phyloP scores from a whole-genome alignment of 23 tunicate genomes.

The Trididemnum nubilum region DNA sequence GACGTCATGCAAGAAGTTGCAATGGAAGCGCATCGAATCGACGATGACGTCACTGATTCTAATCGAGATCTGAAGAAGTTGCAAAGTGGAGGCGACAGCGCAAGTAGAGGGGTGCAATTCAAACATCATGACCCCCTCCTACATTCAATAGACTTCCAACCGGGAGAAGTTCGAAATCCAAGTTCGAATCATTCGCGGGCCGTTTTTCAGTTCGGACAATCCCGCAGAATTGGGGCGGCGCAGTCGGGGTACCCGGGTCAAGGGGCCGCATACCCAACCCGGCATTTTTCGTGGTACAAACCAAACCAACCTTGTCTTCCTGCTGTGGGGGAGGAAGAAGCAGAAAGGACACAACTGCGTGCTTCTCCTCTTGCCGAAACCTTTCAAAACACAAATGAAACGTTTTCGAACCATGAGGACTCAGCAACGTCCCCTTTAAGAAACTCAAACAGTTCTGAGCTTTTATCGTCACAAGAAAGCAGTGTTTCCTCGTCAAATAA shows the following conservation, averaged over 20 bases:
- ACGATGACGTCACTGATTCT: not conserved
- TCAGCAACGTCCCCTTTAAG: not conserved
- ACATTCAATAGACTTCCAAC: not conserved
- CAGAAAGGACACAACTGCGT: slow-evolving; percentile 27
- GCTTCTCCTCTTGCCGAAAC: not conserved
- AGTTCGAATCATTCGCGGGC: not conserved
- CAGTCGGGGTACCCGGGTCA: slow-evolving; percentile 1
- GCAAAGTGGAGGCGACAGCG: not conserved
- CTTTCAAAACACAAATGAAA: not conserved
- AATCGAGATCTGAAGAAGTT: not conserved
- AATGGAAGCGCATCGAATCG: not conserved
- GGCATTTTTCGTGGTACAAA: slow-evolving; percentile 44
- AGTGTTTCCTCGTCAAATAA: not conserved
- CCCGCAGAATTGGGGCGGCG: not conserved
- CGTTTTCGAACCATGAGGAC: not conserved
- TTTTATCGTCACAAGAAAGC: no score
- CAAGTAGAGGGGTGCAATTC: not conserved
- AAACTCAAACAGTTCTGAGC: not conserved
- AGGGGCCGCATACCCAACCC: not conserved
- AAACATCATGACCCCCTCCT: not conserved
- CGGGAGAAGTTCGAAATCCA: not conserved
- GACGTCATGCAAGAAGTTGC: not conserved
- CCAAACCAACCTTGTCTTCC: slow-evolving; percentile 62
- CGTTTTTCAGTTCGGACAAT: not conserved
- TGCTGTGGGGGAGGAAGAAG: slow-evolving; percentile 84